Base-by-base conservation (phyloP, 2,888 invertebrate genomes). In the Cylloceria caligata region DNA sequence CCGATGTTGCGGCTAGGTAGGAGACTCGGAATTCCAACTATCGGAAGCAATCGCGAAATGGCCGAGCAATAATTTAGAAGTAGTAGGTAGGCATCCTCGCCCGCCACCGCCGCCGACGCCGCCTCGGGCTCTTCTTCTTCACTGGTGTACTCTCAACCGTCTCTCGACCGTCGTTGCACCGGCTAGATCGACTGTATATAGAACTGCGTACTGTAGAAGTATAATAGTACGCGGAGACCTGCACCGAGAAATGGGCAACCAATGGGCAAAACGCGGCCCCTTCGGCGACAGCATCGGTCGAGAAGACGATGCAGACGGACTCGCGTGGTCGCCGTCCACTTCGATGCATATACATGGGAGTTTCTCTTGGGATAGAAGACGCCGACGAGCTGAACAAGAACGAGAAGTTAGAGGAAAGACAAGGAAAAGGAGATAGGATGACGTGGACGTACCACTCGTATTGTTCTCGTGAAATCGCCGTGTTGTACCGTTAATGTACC, bases 41-140 rank as follows among this genome's bases (percentile, higher is more conserved):
- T 91, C 91, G 90, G 89, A 91, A 91, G 90, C 90, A 90, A 91
- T 91, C 90, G 89, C 88, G 85, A 88, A 90, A 88, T 88, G 87
- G 85, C 84, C 86, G 83, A 82, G 90, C 90, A 90, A 91, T 91
- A 91, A 91, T 90, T 91, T 89, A 90, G 84, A 75, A 65, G 79
- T 80, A 30, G 80, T 79, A 73, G 77, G 77, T 69, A 80, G 78
- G 69, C 78, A 84, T 83, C 81, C 75, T 73, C 75, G 81, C 80
- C 80, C 75, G 79, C 80, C 80, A 64, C 76, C 80, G 73, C 80
- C 81, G 76, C 80, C 77, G 69, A 73, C 80, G 69, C 80, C 80
- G 76, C 62, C 55, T 30, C 30, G 68, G 81, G 80, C 68, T 79
- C 77, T 75, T 84, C 82, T 81, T 78, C 81, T 34, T 65, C 36